Evolutionary conservation across 2,888 invertebrate species (phyloP), one percentile per base, ranked within the genome.

Genomic region (Cetonia aurata): DNA sequence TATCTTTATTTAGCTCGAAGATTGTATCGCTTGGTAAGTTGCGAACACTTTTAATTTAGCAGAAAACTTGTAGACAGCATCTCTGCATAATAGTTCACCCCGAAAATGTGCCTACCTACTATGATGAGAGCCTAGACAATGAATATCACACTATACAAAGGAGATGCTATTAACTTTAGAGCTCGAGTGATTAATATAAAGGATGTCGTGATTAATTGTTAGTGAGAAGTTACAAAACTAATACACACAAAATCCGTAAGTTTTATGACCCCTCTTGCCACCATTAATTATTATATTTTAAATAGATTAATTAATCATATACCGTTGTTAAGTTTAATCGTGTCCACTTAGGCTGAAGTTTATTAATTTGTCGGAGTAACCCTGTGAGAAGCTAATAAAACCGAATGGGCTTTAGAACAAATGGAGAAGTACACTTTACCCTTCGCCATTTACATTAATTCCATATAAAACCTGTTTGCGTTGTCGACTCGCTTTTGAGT

Each of bases 221-320:
- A 53, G 53, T 25, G n/a, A 25, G 13, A 53, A 53, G 53, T 53
- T 53, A 53, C 31, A 53, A 53, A 53, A 53, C 31, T 53, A 53
- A 53, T 12, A 10, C 31, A 31, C 33, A 31, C 53, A 31, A 53
- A 31, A 53, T 53, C 53, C 12, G 53, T 31, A 31, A 53, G 53
- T 53, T 53, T 31, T 53, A 19, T 31, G 31, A 53, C 53, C 31
- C 33, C n/a, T 31, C 3, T 25, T 25, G 4, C 13, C n/a, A 25
- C 31, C 31, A 53, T 53, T 53, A 53, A 53, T 50, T 50, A 50
- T 13, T 17, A 0, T 15, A 50, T 15, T 50, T 19, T 50, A 50
- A 50, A 3, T 12, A 3, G 9, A 13, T 10, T 50, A 50, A 50
- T 53, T 53, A 53, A 53, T 53, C 53, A 53, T 13, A 12, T 33